Percentiles rank a stretch among this genome's conserved stretches.
Evolutionary conservation across 2,888 invertebrate species (phyloP).

Genomic region (Volucella inflata): DNA sequence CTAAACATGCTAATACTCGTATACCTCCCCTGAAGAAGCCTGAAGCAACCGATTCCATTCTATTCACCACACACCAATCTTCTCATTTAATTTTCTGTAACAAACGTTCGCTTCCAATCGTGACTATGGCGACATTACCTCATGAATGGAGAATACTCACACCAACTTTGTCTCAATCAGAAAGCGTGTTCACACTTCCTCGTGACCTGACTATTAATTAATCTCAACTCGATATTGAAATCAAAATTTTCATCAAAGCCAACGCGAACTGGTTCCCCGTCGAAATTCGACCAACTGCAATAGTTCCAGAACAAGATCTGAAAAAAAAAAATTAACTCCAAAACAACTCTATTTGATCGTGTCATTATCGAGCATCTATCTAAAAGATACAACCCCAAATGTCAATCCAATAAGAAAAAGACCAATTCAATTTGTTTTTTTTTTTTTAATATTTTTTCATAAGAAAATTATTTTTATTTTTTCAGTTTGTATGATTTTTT

Average conservation of each 20-base stretch:
- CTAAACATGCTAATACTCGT: no score
- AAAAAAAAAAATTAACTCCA: background rate
- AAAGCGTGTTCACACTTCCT: constrained; percentile 69
- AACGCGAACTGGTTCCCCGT: constrained; percentile 28
- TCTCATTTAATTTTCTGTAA: constrained; percentile 2
- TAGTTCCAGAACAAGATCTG: background rate
- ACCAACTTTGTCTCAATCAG: constrained; percentile 32
- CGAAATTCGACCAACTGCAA: background rate
- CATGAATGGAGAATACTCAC: constrained; percentile 28
- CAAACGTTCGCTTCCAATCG: constrained; percentile 29
- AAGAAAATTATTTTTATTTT: constrained; percentile 66
- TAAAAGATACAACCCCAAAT: background rate
- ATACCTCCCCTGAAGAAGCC: constrained; percentile 6
- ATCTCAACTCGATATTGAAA: constrained; percentile 45
- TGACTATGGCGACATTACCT: background rate
- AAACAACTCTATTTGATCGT: constrained; percentile 26
- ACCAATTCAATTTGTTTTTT: constrained; percentile 4
- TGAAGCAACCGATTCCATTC: no score
- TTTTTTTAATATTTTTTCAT: constrained; percentile 51
- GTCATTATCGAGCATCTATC: constrained; percentile 18
- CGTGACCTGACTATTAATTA: constrained; percentile 71
- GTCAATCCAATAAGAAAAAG: constrained; percentile 9
- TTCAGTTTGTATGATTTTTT: constrained; percentile 5
- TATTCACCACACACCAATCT: background rate
- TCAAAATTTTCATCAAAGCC: constrained; percentile 48